A percentile compares a stretch with the other conserved stretches of the same genome.
Conservation (phyloP, 2,113 vertebrate genomes). For the Cyanoramphus novaezelandiae region DNA sequence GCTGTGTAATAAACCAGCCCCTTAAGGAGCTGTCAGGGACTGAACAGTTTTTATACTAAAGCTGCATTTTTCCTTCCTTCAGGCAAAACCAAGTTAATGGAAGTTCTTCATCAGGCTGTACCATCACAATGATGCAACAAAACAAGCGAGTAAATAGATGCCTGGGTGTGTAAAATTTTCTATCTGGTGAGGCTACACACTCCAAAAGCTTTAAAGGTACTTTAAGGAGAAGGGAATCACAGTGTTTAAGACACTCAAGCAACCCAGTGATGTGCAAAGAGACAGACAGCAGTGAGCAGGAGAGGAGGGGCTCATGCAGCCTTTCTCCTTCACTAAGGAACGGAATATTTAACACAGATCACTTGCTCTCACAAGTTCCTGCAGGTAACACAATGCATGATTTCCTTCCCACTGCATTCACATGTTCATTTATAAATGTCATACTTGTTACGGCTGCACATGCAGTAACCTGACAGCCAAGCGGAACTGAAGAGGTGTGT, state of each 20-base stretch:
- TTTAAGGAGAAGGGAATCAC: not conserved
- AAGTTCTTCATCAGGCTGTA: not conserved
- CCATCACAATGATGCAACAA: not conserved
- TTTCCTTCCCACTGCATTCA: not conserved
- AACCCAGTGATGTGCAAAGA: not conserved
- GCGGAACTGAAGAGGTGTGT: not conserved
- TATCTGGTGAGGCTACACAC: not conserved
- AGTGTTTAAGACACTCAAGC: fast-evolving
- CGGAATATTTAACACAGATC: not conserved
- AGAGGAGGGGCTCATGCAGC: not conserved
- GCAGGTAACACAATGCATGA: fast-evolving
- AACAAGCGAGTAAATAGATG: not conserved
- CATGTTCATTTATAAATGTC: too few species aligned
- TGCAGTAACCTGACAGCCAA: not conserved
- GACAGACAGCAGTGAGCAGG: not conserved
- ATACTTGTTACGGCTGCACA: not conserved
- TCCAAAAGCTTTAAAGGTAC: not conserved
- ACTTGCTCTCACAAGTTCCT: not conserved
- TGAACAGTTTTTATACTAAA: not conserved
- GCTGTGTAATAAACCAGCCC: not conserved
- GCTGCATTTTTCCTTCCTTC: not conserved
- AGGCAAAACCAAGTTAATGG: not conserved
- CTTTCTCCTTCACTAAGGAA: not conserved
- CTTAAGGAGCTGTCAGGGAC: not conserved
- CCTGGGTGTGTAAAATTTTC: not conserved